Evolutionary conservation across 2,888 invertebrate genomes (phyloP), one percentile per base, ranked within the genome.

Genomic region (Blastobasis lacticolella): DNA sequence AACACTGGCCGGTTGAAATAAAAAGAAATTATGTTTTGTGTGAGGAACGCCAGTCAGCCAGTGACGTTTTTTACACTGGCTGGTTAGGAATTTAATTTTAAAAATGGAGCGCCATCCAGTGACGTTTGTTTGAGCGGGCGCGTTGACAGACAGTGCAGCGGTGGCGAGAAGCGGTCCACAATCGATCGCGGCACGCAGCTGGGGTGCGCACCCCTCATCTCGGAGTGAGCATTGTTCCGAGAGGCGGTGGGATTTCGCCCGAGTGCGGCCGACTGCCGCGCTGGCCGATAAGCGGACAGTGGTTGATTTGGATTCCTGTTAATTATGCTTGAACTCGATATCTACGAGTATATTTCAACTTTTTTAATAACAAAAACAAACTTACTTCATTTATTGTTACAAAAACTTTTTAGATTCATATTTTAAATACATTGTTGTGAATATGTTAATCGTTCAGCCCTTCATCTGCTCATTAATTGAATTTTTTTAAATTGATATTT

Each of bases 141-240:
- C 65, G 69, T 75, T 75, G 78, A 76, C 78, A 76, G 79, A 74
- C 76, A 80, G 76, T 83, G 77, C 73, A 71, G 72, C 66, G 71
- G 68, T 67, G 67, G 67, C 66, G 71, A 67, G 75, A 61, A 49
- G 55, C 82, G 86, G 83, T 80, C 81, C 81, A 81, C 79, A 70
- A 86, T 87, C 87, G 87, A 87, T 87, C 78, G 83, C 64, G 61
- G 63, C 62, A 84, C 87, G 87, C 87, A 86, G 85, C 82, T 86
- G 84, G 87, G 87, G 87, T 71, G 86, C 85, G 84, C 87, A 85
- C 87, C 87, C 87, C 85, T 84, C 84, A 80, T 83, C 84, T 81
- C 81, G 62, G 66, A 67, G 54, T 51, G 65, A 65, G 67, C 78
- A 81, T 85, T 83, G 85, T 82, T 80, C 81, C 66, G 73, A 71